phyloP scores from a whole-genome alignment of 2,797 vertebrate species.

The Propithecus deckenii region DNA sequence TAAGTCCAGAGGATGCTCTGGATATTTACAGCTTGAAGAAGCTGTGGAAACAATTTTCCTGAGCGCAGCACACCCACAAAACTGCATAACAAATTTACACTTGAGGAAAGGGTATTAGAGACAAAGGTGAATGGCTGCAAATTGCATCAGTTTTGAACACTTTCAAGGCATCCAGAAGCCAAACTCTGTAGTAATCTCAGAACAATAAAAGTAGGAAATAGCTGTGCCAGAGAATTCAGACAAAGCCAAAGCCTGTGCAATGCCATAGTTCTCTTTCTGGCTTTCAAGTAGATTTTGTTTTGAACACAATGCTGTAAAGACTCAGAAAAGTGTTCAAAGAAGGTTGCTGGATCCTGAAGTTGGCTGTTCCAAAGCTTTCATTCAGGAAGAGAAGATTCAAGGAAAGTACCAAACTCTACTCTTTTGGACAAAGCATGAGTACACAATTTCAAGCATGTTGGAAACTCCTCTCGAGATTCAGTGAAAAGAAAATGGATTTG shows the following conservation, averaged over 20 bases:
- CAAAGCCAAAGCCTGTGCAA: not conserved
- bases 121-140: not conserved
- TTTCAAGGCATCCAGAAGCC: not conserved
- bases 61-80: not conserved
- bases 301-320: not conserved
- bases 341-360: not conserved
- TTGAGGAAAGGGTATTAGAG: not conserved
- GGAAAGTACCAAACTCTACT: not conserved
- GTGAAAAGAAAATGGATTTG: not conserved
- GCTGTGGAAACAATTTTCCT: not conserved
- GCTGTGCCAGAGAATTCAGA: not conserved
- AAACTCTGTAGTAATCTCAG: not conserved
- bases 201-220: conserved; percentile 26
- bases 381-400: conserved; percentile 41
- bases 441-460: not conserved
- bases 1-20: not conserved
- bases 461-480: not conserved
- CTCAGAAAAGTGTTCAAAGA: not conserved
- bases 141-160: not conserved
- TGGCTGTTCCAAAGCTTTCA: not conserved
- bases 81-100: not conserved
- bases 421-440: not conserved
- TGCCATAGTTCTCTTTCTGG: not conserved
- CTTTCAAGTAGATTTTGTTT: not conserved
- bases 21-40: not conserved